Base-by-base conservation (phyloP, 2,113 vertebrate species). In the Bagarius yarrelli region DNA sequence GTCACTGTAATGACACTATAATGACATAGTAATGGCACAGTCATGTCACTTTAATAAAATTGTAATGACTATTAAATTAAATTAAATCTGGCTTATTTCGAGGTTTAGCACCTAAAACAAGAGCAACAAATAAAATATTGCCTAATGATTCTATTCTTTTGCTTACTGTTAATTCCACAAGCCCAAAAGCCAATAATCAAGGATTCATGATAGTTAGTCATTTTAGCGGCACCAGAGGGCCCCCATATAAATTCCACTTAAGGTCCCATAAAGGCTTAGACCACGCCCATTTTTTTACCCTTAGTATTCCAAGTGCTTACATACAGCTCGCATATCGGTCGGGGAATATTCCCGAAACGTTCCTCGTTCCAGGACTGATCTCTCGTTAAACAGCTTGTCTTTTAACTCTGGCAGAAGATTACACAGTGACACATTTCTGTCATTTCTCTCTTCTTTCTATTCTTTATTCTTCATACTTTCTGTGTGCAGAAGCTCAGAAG, bases 401-500 rank as follows among this genome's bases (percentile, higher is more conserved):
- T 16, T 32, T 3, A 30, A 32, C 44, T 32, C 40, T 23, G 12
- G 5, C 18, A 14, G 12, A 64, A 63, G 5, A 44, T 50, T 23
- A 32, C 44, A 52, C 60, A 64, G n/a, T 30, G 27, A 18, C n/a
- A 61, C 56, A 76, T 50, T 61, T 76, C 11, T 44, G 44, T 53
- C 44, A n/a, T 55, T 23, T 21, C 47, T 60, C 56, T 70, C 34
- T 21, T 50, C 23, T 44, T 60, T 12, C 6, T 40, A 56, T 14
- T 21, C 4, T 25, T 30, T 25, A 18, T 56, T 57, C 63, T 66
- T 44, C 60, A 64, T 34, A 50, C 76, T 77, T 50, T 5, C 52
- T 36, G n/a, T 91, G 91, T 92, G 88, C 44, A 88, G 91, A 89
- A 89, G 90, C 91, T 90, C 92, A 92, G 91, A 72, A 72, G 25